Evolutionary conservation across 64 coral and sea anemone genomes (phyloP).

Genomic region (Catalaphyllia jardinei): DNA sequence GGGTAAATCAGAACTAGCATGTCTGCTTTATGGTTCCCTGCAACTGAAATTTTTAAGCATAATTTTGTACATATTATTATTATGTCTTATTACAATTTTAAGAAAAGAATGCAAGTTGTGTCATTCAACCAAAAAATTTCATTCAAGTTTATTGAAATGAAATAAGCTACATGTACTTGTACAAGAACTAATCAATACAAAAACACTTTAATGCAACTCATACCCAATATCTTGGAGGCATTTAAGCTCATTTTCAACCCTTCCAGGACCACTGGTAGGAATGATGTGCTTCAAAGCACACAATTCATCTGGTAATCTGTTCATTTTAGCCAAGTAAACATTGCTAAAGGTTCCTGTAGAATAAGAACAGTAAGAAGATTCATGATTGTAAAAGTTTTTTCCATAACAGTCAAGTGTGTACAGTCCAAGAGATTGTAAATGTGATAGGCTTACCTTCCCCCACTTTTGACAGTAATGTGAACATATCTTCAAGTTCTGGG

Average conservation of each 20-base stretch:
- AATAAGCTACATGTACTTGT: no score
- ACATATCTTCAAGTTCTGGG: slow-evolving; percentile 81
- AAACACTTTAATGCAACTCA: background rate
- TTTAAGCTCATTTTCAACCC: slow-evolving; percentile 94
- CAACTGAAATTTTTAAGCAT: no score
- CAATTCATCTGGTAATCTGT: slow-evolving; percentile 67
- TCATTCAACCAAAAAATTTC: background rate
- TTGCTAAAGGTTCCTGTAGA: slow-evolving; percentile 95
- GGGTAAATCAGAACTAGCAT: no score
- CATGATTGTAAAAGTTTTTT: no score
- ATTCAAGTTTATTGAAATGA: no score
- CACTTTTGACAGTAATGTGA: slow-evolving; percentile 87
- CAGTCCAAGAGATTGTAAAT: no score
- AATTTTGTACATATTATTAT: no score
- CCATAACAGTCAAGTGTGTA: no score
- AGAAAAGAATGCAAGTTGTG: background rate
- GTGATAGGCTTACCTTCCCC: slow-evolving; percentile 72
- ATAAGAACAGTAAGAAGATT: background rate
- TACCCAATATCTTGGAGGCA: slow-evolving; percentile 98
- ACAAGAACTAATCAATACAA: no score
- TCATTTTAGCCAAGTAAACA: slow-evolving; percentile 91
- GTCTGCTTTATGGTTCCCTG: no score
- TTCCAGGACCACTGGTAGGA: slow-evolving; percentile 90
- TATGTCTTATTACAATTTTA: no score
- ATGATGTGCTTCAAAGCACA: slow-evolving; percentile 98